Percentiles rank a stretch among this genome's conserved stretches.
Conservation (phyloP, 2,888 invertebrate genomes). For the Acleris laterana region DNA sequence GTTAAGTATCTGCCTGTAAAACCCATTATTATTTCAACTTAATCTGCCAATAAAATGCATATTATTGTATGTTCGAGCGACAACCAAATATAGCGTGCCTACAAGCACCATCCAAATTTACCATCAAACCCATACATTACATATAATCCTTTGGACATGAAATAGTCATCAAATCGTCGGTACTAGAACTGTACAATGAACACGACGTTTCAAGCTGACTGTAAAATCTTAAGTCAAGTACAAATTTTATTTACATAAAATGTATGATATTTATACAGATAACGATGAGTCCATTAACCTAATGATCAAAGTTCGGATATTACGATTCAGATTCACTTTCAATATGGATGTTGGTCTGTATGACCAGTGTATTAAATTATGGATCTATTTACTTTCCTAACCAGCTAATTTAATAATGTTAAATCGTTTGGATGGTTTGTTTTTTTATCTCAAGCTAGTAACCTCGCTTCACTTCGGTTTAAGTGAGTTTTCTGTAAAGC, state of each 20-base stretch:
- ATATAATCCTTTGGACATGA: constrained; percentile 31
- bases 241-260: constrained; percentile 73
- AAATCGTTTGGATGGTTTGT: too few relatives aligned
- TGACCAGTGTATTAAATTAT: too few relatives aligned
- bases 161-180: constrained; percentile 29
- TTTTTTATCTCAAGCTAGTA: too few relatives aligned
- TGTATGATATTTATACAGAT: constrained; percentile 59
- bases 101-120: neutral
- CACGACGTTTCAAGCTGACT: constrained; percentile 42
- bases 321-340: too few relatives aligned
- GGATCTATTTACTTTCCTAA: too few relatives aligned
- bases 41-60: neutral
- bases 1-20: too few relatives aligned
- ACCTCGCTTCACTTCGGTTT: too few relatives aligned
- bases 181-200: constrained; percentile 28
- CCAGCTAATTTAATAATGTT: too few relatives aligned
- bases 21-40: too few relatives aligned
- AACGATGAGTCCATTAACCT: constrained; percentile 62
- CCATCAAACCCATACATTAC: constrained; percentile 10
- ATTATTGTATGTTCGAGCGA: constrained; percentile 12
- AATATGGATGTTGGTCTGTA: too few relatives aligned
- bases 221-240: constrained; percentile 62
- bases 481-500: too few relatives aligned
- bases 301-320: constrained; percentile 34
- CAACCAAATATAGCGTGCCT: neutral